Evolutionary conservation across 2,888 invertebrate genomes (phyloP), one percentile per base, ranked within the genome.

Genomic region (Dolichomitus sp.): DNA sequence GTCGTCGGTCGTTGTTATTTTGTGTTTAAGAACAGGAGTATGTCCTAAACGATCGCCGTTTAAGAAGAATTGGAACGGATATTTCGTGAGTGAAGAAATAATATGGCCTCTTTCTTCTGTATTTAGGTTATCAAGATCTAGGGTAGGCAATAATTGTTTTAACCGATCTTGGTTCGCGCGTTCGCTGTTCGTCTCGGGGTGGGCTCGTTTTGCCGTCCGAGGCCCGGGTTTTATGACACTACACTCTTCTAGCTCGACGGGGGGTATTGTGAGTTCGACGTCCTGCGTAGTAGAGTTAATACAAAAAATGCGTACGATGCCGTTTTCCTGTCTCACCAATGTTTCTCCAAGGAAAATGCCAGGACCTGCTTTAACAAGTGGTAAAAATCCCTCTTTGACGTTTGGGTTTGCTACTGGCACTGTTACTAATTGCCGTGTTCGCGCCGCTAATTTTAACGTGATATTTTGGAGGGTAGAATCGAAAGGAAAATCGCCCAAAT

Each of bases 351-450:
- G 23, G 45, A 37, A 37, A 37, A 37, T 37, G 3, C 23, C 23
- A 1, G 57, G 27, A 4, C 27, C 11, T 30, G 30, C 12, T 3
- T 27, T 4, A 30, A 57, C 14, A 0, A 23, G 57, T 27, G 14
- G 57, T 27, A 52, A 52, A 2, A 52, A 11, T 9, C 30, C 57
- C 17, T 57, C 57, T 17, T 6, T 27, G 27, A 57, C 5, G 14
- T 27, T 27, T 11, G 30, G 12, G 57, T 59, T 59, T 59, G 4
- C 33, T n/a, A 59, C 57, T 0, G 33, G 30, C 9, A 59, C 14
- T 12, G 57, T 59, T 14, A 59, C 57, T 14, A 59, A 30, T 33
- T 59, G 57, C 30, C 12, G 30, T n/a, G 57, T 59, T 59, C 57
- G 57, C 30, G 57, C 54, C 4, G 9, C 27, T 23, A 54, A 54